These are phyloP conservation scores for Palythoa heliodiscus DNA, from an alignment of 92 coral and sea anemone species.

Conservation along the genomic window DNA sequence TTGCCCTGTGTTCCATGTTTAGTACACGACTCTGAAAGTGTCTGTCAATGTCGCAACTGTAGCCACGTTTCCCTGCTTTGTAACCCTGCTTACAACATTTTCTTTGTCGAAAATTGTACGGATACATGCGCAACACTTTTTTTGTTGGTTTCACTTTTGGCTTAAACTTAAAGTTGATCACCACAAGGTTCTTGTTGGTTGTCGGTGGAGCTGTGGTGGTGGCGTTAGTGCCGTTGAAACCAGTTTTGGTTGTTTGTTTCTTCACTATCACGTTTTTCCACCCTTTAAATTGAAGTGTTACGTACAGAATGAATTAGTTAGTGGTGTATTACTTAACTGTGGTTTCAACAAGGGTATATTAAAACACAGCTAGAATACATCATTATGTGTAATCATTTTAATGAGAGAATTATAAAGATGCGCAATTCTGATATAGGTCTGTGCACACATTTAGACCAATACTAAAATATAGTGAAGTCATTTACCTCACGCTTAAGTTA, in stretches of 20 bases:
- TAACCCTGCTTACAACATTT: slow-evolving; percentile 62
- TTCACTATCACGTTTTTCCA: not conserved
- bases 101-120: slow-evolving; percentile 33
- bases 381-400: not conserved
- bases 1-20: slow-evolving; percentile 62
- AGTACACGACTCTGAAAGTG: slow-evolving; percentile 43
- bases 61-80: slow-evolving; percentile 51
- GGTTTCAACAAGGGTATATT: not conserved
- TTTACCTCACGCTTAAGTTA: not conserved
- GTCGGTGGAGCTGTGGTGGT: slow-evolving; percentile 20
- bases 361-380: not conserved
- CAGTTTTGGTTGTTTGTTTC: not conserved
- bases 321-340: not conserved
- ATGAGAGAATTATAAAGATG: not conserved
- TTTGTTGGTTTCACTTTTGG: slow-evolving; percentile 18
- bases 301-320: not conserved
- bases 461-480: not conserved
- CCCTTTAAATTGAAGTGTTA: not conserved
- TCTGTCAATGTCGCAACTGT: slow-evolving; percentile 41
- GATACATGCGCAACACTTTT: slow-evolving; percentile 14
- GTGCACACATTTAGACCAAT: not conserved
- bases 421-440: not conserved
- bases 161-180: not conserved
- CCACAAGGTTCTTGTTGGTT: not conserved
- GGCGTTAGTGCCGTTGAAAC: not conserved